Evolutionary conservation across 2,888 invertebrate genomes (phyloP).

Genomic region (Hyalella azteca): DNA sequence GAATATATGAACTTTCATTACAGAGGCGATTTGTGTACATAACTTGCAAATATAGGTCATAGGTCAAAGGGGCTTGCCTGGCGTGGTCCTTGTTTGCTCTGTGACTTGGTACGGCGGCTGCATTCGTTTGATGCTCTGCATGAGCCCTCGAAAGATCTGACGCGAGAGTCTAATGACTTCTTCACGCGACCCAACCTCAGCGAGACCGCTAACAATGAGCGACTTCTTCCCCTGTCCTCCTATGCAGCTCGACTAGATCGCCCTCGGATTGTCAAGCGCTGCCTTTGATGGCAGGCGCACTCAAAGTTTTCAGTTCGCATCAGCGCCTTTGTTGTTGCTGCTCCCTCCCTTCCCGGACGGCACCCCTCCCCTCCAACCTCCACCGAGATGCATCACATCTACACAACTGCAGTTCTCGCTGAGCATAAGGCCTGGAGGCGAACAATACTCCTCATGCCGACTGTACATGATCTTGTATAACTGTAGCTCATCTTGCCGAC

Average conservation of each 20-base stretch:
- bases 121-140: not conserved
- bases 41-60: no score
- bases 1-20: no score
- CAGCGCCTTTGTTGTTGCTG: not conserved
- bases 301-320: not conserved
- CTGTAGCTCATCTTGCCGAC: no score
- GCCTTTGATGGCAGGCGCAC: constrained; percentile 11
- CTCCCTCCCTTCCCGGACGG: not conserved
- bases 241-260: not conserved
- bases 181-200: not conserved
- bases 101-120: not conserved
- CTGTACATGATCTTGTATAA: no score
- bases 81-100: not conserved
- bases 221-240: not conserved
- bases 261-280: constrained; percentile 8
- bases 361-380: not conserved
- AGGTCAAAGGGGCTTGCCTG: no score
- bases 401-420: no score
- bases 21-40: no score
- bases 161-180: constrained; percentile 23
- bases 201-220: constrained; percentile 24
- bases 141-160: constrained; percentile 2
- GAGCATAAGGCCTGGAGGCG: no score
- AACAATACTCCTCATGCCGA: no score
- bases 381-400: no score